Evolutionary conservation across 1,140 invertebrate species (phyloP).

Genomic region (Adoxophyes honmai): DNA sequence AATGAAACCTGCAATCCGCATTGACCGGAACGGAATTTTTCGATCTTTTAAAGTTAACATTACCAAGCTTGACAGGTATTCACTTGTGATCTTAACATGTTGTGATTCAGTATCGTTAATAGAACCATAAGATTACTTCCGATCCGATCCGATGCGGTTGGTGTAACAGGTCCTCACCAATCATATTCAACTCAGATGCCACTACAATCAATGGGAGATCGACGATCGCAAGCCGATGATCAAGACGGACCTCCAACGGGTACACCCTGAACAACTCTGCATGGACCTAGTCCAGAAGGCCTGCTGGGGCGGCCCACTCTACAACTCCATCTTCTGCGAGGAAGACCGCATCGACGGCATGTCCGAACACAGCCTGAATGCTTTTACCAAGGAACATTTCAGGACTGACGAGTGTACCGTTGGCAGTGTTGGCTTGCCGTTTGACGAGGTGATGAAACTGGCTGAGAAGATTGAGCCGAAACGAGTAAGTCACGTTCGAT

Average conservation of each 20-base stretch:
- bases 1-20: too few relatives aligned
- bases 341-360: slow-evolving; percentile 41
- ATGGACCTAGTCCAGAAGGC: slow-evolving; percentile 52
- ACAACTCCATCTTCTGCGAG: slow-evolving; percentile 52
- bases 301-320: slow-evolving; percentile 39
- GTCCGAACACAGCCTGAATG: slow-evolving; percentile 24
- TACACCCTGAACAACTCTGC: slow-evolving; percentile 36
- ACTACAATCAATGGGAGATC: slow-evolving; percentile 44
- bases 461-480: slow-evolving; percentile 40
- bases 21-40: too few relatives aligned
- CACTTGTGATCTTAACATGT: too few relatives aligned
- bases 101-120: too few relatives aligned
- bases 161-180: too few relatives aligned
- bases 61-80: too few relatives aligned
- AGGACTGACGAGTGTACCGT: slow-evolving; percentile 38
- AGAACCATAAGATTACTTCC: too few relatives aligned
- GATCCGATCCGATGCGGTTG: too few relatives aligned
- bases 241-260: slow-evolving; percentile 34
- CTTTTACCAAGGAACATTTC: slow-evolving; percentile 32
- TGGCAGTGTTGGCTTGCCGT: slow-evolving; percentile 46
- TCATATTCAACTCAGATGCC: slow-evolving; percentile 32
- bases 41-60: too few relatives aligned
- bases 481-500: slow-evolving; percentile 38
- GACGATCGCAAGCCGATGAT: slow-evolving; percentile 36
- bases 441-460: slow-evolving; percentile 50